phyloP scores from a whole-genome alignment of 1,140 invertebrate species.

The Pygmarrhopalites habei region DNA sequence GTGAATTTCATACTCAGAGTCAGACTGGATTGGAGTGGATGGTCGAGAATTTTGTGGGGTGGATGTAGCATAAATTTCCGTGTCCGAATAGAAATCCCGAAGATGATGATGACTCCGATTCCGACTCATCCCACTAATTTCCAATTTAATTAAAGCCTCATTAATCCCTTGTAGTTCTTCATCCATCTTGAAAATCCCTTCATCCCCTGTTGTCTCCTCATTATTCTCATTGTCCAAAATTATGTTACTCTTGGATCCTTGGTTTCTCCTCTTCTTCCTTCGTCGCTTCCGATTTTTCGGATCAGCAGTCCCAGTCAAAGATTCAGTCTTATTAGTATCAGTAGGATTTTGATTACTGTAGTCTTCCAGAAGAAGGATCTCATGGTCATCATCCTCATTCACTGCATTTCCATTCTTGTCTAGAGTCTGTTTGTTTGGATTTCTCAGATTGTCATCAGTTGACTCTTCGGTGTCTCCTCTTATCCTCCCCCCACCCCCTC shows the following conservation, averaged over 20 bases:
- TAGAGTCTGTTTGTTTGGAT: no score
- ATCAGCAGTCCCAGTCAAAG: not conserved
- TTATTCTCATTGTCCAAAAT: constrained; percentile 5
- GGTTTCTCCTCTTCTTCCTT: constrained; percentile 34
- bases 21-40: constrained; percentile 78
- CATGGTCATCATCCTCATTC: no score
- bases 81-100: constrained; percentile 39
- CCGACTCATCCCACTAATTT: constrained; percentile 1
- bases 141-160: not conserved
- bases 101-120: constrained; percentile 33
- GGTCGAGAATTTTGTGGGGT: constrained; percentile 61
- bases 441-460: not conserved
- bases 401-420: no score
- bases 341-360: no score
- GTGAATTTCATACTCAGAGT: constrained; percentile 81
- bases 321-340: no score
- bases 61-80: constrained; percentile 31
- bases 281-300: constrained; percentile 31
- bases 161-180: constrained; percentile 26
- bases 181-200: constrained; percentile 38
- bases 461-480: constrained; percentile 15
- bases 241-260: constrained; percentile 37
- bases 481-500: no score
- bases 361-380: no score
- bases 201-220: not conserved